phyloP scores from a whole-genome alignment of 1,140 invertebrate genomes.

The Procambarus virginalis region DNA sequence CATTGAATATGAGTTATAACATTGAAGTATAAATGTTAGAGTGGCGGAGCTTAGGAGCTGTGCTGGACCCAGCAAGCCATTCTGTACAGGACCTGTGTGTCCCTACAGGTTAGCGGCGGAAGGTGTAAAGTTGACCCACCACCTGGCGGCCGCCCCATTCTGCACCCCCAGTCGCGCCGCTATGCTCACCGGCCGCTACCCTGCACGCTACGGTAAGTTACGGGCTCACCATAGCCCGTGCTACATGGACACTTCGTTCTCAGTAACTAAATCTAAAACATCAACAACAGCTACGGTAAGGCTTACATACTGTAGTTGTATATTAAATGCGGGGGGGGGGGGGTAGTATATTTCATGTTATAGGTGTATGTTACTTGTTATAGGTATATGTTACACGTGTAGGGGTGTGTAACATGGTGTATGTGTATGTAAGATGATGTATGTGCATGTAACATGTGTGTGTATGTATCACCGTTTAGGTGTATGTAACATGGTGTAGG shows the following conservation, averaged over 20 bases:
- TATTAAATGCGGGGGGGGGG: neutral
- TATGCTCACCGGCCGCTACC: constrained; percentile 74
- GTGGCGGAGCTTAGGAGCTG: too few relatives aligned
- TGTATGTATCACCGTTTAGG: neutral
- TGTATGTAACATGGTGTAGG: neutral
- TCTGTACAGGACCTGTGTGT: too few relatives aligned
- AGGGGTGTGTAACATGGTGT: too few relatives aligned
- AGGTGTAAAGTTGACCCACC: constrained; percentile 73
- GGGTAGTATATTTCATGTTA: neutral
- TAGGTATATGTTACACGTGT: neutral
- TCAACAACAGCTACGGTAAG: too few relatives aligned
- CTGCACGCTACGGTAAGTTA: constrained; percentile 72
- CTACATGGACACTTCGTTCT: neutral
- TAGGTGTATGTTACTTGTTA: neutral
- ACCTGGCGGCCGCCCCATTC: constrained; percentile 72
- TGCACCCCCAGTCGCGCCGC: constrained; percentile 75
- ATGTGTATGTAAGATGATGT: too few relatives aligned
- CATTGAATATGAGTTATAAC: too few relatives aligned
- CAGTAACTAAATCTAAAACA: too few relatives aligned
- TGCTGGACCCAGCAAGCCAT: too few relatives aligned
- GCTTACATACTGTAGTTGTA: neutral
- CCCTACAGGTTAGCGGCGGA: constrained; percentile 70
- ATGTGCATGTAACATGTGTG: too few relatives aligned
- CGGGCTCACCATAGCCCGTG: neutral
- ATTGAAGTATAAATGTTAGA: too few relatives aligned